Evolutionary conservation across 2,888 invertebrate genomes (phyloP).

Genomic region (Cheilosia vulpina): DNA sequence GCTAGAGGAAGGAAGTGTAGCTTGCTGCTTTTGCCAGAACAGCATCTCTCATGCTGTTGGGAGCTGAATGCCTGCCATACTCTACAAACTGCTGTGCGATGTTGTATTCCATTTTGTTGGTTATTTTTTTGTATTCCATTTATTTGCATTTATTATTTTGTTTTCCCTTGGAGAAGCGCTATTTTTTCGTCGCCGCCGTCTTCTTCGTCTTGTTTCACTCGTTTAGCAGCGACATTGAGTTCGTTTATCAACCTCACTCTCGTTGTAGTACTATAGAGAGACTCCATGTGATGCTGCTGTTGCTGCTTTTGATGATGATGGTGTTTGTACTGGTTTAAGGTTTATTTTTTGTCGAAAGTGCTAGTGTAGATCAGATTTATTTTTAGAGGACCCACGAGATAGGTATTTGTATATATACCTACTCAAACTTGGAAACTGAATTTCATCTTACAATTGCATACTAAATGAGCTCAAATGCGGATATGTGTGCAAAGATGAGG

Average conservation of each 20-base stretch:
- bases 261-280: neutral
- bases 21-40: conserved; percentile 51
- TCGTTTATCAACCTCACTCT: conserved; percentile 71
- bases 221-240: conserved; percentile 72
- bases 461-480: conserved; percentile 19
- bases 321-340: conserved; percentile 43
- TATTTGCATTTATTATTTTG: conserved; percentile 74
- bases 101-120: conserved; percentile 15
- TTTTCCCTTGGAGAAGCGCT: conserved; percentile 59
- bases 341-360: conserved; percentile 54
- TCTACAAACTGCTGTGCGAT: conserved; percentile 63
- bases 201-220: conserved; percentile 46
- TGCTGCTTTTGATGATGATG: conserved; percentile 16
- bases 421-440: conserved; percentile 33
- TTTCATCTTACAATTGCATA: conserved; percentile 36
- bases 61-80: neutral
- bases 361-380: conserved; percentile 48
- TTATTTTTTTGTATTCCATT: conserved; percentile 62
- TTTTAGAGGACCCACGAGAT: conserved; percentile 34
- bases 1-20: conserved; percentile 48
- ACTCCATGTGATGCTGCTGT: conserved; percentile 6
- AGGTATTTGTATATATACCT: neutral
- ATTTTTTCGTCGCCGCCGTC: conserved; percentile 11
- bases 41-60: conserved; percentile 42
- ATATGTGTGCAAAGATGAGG: conserved; percentile 1